phyloP scores from a whole-genome alignment of 2,797 vertebrate species.

The Halcyon leucocephala region DNA sequence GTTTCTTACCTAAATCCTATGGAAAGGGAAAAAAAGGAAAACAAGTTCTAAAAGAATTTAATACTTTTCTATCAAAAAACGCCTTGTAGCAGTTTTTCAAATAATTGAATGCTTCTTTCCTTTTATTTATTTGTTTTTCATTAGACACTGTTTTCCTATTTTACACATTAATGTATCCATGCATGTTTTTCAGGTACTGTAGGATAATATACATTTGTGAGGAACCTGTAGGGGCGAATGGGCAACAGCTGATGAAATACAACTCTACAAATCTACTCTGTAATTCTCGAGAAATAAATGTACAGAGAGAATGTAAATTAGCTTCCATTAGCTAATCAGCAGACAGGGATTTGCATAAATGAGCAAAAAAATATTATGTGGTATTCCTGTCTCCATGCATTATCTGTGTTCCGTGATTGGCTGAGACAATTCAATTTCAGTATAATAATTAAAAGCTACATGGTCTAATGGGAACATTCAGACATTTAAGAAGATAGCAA shows the following conservation, averaged over 20 bases:
- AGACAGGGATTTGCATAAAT: slow-evolving; percentile 12
- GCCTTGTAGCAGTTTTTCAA: not conserved
- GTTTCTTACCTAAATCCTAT: not conserved
- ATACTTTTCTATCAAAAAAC: not conserved
- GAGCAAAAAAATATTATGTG: not conserved
- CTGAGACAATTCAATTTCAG: slow-evolving; percentile 36
- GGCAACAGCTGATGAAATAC: not conserved
- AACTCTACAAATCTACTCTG: not conserved
- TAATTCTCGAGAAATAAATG: not conserved
- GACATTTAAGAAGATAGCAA: slow-evolving; percentile 49
- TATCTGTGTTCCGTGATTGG: slow-evolving; percentile 40
- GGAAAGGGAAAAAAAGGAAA: not conserved
- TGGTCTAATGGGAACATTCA: slow-evolving; percentile 41
- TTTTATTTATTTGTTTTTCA: not conserved
- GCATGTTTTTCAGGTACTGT: not conserved
- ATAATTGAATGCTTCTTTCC: not conserved
- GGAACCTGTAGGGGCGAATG: not conserved
- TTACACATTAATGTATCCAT: not conserved
- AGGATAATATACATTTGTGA: not conserved
- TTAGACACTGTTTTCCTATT: not conserved
- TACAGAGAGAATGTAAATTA: not conserved
- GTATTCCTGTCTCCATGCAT: not conserved
- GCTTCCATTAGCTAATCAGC: slow-evolving; percentile 1
- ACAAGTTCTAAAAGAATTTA: not conserved
- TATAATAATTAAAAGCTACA: slow-evolving; percentile 62